phyloP scores from a whole-genome alignment of 2,113 vertebrate genomes.

The Hirundichthys speculiger region DNA sequence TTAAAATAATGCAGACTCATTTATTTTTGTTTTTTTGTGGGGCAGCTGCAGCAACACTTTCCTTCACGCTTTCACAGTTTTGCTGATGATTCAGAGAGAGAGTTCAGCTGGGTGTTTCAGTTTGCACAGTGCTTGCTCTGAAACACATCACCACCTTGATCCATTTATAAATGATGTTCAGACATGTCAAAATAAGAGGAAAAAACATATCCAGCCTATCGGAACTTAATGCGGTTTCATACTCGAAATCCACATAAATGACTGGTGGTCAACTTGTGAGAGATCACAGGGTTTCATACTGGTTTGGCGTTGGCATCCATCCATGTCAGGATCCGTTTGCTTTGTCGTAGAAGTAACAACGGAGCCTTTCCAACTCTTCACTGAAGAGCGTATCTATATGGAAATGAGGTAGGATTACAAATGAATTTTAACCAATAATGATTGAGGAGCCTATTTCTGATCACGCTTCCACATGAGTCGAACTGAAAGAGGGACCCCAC shows the following conservation, averaged over 20 bases:
- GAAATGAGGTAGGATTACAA: too few relatives aligned
- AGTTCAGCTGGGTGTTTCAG: conserved; percentile 3
- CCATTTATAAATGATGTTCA: too few relatives aligned
- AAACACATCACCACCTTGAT: conserved; percentile 3
- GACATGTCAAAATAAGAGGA: neutral
- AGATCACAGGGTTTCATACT: too few relatives aligned
- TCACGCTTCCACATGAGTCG: conserved; percentile 13
- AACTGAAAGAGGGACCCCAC: conserved; percentile 12
- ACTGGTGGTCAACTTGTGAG: neutral
- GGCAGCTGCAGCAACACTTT: neutral
- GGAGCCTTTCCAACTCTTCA: neutral
- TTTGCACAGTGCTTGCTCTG: conserved; percentile 1
- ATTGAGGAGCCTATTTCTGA: conserved; percentile 14
- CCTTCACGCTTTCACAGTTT: neutral
- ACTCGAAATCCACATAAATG: too few relatives aligned
- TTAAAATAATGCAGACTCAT: neutral
- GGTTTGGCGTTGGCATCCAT: neutral
- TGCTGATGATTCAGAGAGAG: neutral
- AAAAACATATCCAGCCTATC: too few relatives aligned
- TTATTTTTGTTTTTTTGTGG: neutral
- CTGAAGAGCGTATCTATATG: neutral
- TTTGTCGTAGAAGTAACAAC: neutral
- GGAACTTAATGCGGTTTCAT: too few relatives aligned
- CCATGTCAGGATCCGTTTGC: neutral
- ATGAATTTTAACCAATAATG: too few relatives aligned